Conservation (phyloP, 2,797 vertebrate genomes). For the Poecilia gillii region DNA sequence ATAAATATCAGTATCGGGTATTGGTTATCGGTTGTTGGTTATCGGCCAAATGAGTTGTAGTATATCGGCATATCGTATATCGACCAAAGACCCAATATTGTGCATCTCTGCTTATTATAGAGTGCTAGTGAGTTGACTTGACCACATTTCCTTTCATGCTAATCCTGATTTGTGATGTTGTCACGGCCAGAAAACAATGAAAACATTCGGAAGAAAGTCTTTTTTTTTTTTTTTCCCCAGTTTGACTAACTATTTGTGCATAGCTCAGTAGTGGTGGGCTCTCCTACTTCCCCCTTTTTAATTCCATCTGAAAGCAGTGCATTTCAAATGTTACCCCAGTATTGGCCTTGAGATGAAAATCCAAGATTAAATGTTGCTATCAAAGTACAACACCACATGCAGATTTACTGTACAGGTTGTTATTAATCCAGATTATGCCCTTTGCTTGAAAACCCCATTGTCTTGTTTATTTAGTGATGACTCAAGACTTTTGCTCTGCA, state of each 20-base stretch:
- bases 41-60: too few species aligned
- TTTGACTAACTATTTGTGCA: background rate
- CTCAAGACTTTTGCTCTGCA: background rate
- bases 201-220: background rate
- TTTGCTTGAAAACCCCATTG: background rate
- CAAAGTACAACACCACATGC: background rate
- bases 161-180: background rate
- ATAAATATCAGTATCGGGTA: too few species aligned
- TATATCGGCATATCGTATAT: too few species aligned
- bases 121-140: background rate
- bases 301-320: conserved; percentile 23
- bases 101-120: background rate
- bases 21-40: too few species aligned
- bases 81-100: too few species aligned
- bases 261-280: background rate
- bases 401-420: background rate
- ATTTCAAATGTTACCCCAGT: conserved; percentile 11
- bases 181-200: background rate
- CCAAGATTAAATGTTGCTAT: background rate
- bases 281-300: background rate
- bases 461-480: background rate
- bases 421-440: background rate
- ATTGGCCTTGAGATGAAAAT: conserved; percentile 17
- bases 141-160: background rate
- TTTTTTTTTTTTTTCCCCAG: background rate